Conservation (phyloP, 37 sponge, comb jelly and placozoan genomes). For the Aphrocallistes beatrix region DNA sequence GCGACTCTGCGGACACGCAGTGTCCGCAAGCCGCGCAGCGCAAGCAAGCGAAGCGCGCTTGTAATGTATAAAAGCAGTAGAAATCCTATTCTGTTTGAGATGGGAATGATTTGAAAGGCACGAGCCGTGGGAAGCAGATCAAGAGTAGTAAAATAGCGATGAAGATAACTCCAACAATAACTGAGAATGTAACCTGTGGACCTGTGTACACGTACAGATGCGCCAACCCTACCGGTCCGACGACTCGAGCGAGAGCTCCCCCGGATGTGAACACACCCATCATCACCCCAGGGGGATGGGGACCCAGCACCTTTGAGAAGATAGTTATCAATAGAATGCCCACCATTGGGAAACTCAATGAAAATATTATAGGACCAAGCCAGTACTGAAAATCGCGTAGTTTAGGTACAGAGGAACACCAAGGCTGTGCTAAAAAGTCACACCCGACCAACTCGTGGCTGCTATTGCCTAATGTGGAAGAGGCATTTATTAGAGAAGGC, state of each 20-base stretch:
- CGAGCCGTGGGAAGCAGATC: not conserved
- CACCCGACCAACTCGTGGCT: not conserved
- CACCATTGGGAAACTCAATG: not conserved
- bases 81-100: too few species aligned
- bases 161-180: not conserved
- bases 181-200: not conserved
- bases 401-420: not conserved
- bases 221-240: constrained; percentile 41
- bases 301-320: not conserved
- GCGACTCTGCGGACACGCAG: too few species aligned
- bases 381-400: not conserved
- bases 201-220: constrained; percentile 4
- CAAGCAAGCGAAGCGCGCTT: too few species aligned
- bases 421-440: not conserved
- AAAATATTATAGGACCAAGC: not conserved
- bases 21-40: too few species aligned
- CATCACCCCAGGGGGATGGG: constrained; percentile 36
- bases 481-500: not conserved
- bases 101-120: too few species aligned
- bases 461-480: not conserved
- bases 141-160: not conserved
- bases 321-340: not conserved
- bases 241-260: constrained; percentile 67
- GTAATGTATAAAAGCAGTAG: too few species aligned
- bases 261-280: constrained; percentile 79